phyloP scores from a whole-genome alignment of 2,888 invertebrate species.

The Lycia hirtaria region DNA sequence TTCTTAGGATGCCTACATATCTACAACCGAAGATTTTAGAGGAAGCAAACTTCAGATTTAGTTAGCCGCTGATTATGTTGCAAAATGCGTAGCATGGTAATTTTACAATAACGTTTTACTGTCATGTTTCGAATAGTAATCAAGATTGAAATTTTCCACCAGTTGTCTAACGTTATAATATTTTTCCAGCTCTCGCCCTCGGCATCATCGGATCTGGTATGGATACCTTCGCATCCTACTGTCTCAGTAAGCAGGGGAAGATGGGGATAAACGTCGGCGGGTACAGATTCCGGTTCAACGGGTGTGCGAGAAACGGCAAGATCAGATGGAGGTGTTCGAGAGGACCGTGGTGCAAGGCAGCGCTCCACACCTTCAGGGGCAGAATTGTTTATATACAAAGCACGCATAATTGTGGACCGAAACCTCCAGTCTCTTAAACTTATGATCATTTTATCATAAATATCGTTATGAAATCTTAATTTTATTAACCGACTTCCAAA shows the following conservation, averaged over 20 bases:
- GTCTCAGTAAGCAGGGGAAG: conserved; percentile 81
- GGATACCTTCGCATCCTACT: conserved; percentile 77
- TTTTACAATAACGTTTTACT: neutral
- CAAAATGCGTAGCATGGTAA: conserved; percentile 14
- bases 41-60: neutral
- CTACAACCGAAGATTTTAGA: neutral
- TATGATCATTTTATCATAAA: neutral
- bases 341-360: conserved; percentile 81
- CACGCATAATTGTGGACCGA: conserved; percentile 77
- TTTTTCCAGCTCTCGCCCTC: conserved; percentile 53
- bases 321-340: conserved; percentile 80
- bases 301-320: conserved; percentile 78
- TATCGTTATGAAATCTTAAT: too few relatives aligned
- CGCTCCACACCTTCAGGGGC: conserved; percentile 76
- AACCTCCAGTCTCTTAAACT: conserved; percentile 55
- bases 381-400: conserved; percentile 79
- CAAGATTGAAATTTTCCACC: neutral
- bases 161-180: conserved; percentile 11
- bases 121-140: conserved; percentile 33
- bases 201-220: conserved; percentile 74
- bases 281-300: conserved; percentile 78
- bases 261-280: conserved; percentile 81
- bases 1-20: conserved; percentile 13
- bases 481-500: too few relatives aligned
- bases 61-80: neutral